These are phyloP conservation scores for Rachycentron canadum DNA, from an alignment of 2,797 vertebrate species.

Conservation along the genomic window DNA sequence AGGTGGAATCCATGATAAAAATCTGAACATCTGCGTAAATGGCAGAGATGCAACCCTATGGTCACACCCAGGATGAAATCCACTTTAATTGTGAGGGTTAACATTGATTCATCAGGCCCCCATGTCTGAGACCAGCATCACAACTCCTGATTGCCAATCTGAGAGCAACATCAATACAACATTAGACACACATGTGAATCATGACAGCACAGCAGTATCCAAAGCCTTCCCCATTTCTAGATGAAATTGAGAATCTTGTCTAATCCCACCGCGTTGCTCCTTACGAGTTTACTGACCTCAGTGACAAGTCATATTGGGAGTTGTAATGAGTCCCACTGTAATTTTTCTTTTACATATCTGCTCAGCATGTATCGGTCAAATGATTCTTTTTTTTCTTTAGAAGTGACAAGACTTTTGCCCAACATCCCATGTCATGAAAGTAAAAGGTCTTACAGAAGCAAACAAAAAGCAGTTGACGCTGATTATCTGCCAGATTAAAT, in stretches of 20 bases:
- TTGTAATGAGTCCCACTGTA: neutral
- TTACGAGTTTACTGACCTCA: neutral
- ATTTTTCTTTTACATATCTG: neutral
- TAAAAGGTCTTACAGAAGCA: neutral
- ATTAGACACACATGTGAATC: neutral
- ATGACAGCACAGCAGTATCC: conserved; percentile 12
- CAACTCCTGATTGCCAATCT: neutral
- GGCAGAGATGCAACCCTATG: neutral
- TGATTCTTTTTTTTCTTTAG: neutral
- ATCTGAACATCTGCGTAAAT: neutral
- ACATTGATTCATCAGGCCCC: too few relatives aligned
- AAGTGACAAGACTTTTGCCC: neutral
- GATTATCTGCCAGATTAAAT: neutral
- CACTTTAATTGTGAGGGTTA: too few relatives aligned
- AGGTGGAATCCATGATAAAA: neutral
- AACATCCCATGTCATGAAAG: neutral
- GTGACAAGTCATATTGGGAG: neutral
- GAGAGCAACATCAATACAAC: neutral
- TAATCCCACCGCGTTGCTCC: neutral
- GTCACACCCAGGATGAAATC: too few relatives aligned
- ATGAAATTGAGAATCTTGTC: conserved; percentile 11
- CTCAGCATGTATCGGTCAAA: neutral
- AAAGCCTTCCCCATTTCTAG: conserved; percentile 14
- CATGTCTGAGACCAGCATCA: neutral
- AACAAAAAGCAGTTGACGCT: neutral